Evolutionary conservation across 1,140 invertebrate genomes (phyloP).

Genomic region (Halictus rubicundus): DNA sequence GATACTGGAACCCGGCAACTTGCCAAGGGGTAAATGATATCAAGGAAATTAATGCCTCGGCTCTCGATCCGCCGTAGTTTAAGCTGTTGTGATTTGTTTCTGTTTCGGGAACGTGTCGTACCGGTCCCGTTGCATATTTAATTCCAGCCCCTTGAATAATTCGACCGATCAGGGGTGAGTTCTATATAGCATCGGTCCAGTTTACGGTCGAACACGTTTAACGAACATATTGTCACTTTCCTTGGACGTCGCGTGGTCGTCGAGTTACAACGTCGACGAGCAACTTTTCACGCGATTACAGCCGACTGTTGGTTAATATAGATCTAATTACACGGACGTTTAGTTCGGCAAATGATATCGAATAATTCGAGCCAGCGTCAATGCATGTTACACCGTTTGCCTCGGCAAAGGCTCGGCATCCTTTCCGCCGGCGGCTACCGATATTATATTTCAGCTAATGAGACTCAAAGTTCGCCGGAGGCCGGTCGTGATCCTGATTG

Average conservation of each 20-base stretch:
- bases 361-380: neutral
- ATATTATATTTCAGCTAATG: slow-evolving; percentile 35
- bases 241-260: too few species aligned
- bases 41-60: neutral
- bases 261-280: too few species aligned
- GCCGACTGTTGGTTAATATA: slow-evolving; percentile 2
- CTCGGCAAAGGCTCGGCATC: neutral
- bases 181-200: neutral
- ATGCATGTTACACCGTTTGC: too few species aligned
- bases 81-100: neutral
- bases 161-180: neutral
- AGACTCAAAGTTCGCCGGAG: slow-evolving; percentile 37
- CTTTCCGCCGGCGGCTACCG: slow-evolving; percentile 1
- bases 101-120: neutral
- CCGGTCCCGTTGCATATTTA: neutral
- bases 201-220: too few species aligned
- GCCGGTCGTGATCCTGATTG: slow-evolving; percentile 51
- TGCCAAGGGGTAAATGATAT: neutral
- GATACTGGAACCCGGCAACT: neutral
- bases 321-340: slow-evolving; percentile 3
- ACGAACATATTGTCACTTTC: too few species aligned
- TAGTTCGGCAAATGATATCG: neutral
- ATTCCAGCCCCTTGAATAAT: neutral
- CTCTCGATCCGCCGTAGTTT: neutral
- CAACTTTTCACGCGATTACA: neutral